Evolutionary conservation across 1,140 invertebrate genomes (phyloP), one percentile per base, ranked within the genome.

Genomic region (Platyscapa corneri): DNA sequence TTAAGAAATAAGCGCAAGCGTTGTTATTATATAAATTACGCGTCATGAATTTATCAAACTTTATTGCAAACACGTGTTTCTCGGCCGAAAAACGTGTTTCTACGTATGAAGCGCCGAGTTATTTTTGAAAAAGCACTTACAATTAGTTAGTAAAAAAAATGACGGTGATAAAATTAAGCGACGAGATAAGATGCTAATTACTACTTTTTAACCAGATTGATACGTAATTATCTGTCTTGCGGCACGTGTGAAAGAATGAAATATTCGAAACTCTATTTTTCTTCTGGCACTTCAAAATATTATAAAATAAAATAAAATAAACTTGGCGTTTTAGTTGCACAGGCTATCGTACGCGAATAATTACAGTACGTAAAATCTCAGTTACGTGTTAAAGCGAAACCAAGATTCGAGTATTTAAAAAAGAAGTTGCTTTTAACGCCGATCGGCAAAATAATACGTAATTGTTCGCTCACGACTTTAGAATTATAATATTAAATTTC

Each of bases 171-270:
- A n/a, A n/a, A n/a, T n/a, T n/a, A n/a, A n/a, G n/a, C n/a, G n/a
- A n/a, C n/a, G n/a, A n/a, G n/a, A n/a, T n/a, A n/a, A n/a, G n/a
- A 65, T 72, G 16, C 37, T 39, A 23, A 72, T 72, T 72, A 72
- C 32, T 39, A 72, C n/a, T 72, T 34, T 72, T 72, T 39, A 72
- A 72, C 34, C 10, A 39, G 70, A 72, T 27, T 72, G 20, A 72
- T 72, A 39, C 10, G 37, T 39, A 72, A 39, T 72, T 72, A 27
- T 72, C 0, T 23, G 39, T 72, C 14, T 39, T 23, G 3, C 2
- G 1, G 37, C 23, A 39, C 34, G 18, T 30, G 70, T 67, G 37
- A 37, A 72, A 72, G 23, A 39, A 72, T 72, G 37, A 18, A 20
- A 72, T 37, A 37, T 20, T 12, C 34, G 39, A 39, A 5, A 72